Percentiles rank a stretch among this genome's conserved stretches.
Evolutionary conservation across 2,113 vertebrate genomes (phyloP).

Genomic region (Myotis brandtii): DNA sequence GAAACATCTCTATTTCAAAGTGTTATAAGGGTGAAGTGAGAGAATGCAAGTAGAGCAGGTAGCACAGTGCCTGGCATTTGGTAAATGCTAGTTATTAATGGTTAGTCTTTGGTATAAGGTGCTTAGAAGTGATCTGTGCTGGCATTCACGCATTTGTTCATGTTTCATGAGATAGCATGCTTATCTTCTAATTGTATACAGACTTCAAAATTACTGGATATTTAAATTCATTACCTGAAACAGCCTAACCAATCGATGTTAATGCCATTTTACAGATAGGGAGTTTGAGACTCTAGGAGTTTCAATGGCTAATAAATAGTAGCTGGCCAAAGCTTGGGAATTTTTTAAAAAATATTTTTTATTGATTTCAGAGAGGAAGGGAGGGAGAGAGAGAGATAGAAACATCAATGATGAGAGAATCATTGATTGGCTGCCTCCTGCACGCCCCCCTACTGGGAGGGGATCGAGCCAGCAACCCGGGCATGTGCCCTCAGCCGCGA

Average conservation of each 20-base stretch:
- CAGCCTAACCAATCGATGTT: neutral
- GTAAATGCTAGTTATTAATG: slow-evolving; percentile 3
- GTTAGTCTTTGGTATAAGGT: neutral
- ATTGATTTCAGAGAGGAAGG: no score
- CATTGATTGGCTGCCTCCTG: no score
- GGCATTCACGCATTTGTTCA: neutral
- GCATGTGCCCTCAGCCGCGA: no score
- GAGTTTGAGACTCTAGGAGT: neutral
- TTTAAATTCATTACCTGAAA: slow-evolving; percentile 22
- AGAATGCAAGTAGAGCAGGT: neutral
- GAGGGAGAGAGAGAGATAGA: no score
- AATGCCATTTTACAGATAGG: slow-evolving; percentile 3
- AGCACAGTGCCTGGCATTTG: neutral
- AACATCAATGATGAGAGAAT: no score
- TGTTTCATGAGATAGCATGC: neutral
- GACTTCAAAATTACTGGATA: slow-evolving; percentile 19
- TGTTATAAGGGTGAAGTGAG: neutral
- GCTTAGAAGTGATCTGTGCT: slow-evolving; percentile 7
- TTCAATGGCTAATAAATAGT: neutral
- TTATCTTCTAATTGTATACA: neutral
- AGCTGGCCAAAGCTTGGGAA: neutral
- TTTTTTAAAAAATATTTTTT: neutral
- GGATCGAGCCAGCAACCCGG: no score
- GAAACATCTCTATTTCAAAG: neutral
- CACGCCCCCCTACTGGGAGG: no score